Percentiles rank a stretch among this genome's conserved stretches.
Evolutionary conservation across 2,113 vertebrate species (phyloP).

Genomic region (Psittacara wagleri): DNA sequence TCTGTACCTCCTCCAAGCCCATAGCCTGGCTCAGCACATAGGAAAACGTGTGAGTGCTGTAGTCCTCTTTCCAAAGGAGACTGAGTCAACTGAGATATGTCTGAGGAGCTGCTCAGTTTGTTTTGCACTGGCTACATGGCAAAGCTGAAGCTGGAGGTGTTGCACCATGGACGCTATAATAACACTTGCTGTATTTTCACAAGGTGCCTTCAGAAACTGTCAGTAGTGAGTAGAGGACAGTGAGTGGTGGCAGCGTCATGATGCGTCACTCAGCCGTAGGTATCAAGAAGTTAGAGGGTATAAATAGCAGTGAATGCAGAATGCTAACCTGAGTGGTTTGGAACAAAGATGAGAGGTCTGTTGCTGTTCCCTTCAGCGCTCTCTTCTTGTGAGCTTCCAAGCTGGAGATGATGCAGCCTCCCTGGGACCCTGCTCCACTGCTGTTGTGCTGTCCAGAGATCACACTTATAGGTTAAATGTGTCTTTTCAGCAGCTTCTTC

Average conservation of each 20-base stretch:
- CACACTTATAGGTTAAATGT: not conserved
- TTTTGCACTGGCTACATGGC: not conserved
- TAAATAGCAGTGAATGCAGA: not conserved
- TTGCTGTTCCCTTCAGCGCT: not conserved
- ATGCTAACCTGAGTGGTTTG: not conserved
- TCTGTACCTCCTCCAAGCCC: not conserved
- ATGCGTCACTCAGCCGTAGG: not conserved
- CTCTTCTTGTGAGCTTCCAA: not conserved
- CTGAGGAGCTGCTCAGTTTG: not conserved
- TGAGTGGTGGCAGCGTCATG: fast-evolving
- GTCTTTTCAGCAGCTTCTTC: not conserved
- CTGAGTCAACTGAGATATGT: not conserved
- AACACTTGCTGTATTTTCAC: not conserved
- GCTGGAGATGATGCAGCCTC: not conserved
- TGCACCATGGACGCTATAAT: fast-evolving
- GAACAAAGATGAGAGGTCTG: not conserved
- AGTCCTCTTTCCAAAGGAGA: not conserved
- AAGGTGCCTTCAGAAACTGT: not conserved
- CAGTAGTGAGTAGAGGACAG: fast-evolving
- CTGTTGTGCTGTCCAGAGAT: not conserved
- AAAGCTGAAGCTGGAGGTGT: not conserved
- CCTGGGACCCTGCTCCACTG: not conserved
- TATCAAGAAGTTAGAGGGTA: not conserved
- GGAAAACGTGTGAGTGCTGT: not conserved
- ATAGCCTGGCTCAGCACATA: not conserved